Evolutionary conservation across 2,113 vertebrate species (phyloP).

Genomic region (Oreocharis arfaki): DNA sequence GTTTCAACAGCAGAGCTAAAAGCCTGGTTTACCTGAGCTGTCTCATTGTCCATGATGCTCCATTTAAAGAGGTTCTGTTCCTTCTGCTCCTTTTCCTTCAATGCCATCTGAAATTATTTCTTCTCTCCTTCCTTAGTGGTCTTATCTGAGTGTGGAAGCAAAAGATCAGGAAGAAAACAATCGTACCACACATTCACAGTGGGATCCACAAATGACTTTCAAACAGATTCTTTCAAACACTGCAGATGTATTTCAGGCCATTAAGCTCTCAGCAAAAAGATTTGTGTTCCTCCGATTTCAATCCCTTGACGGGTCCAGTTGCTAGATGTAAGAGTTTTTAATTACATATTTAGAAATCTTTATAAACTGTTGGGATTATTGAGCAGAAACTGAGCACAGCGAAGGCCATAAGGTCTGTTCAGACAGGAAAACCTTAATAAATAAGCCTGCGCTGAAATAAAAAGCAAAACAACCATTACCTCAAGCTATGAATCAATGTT

Average conservation of each 20-base stretch:
- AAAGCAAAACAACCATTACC: not conserved
- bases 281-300: not conserved
- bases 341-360: conserved; percentile 30
- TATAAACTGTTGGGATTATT: conserved; percentile 13
- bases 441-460: not conserved
- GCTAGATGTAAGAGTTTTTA: conserved; percentile 20
- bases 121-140: not conserved
- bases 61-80: not conserved
- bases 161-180: not conserved
- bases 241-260: not conserved
- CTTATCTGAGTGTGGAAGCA: not conserved
- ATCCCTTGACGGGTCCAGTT: not conserved
- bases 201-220: not conserved
- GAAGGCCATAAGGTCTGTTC: not conserved
- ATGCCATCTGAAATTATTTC: not conserved
- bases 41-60: not conserved
- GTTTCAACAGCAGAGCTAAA: not conserved
- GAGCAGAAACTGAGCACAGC: not conserved
- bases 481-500: not conserved
- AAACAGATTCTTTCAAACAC: not conserved
- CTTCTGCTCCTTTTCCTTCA: not conserved
- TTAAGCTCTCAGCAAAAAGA: not conserved
- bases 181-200: not conserved
- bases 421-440: not conserved
- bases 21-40: not conserved